Evolutionary conservation across 2,113 vertebrate genomes (phyloP), one percentile per base, ranked within the genome.

Genomic region (Lonchura striata): DNA sequence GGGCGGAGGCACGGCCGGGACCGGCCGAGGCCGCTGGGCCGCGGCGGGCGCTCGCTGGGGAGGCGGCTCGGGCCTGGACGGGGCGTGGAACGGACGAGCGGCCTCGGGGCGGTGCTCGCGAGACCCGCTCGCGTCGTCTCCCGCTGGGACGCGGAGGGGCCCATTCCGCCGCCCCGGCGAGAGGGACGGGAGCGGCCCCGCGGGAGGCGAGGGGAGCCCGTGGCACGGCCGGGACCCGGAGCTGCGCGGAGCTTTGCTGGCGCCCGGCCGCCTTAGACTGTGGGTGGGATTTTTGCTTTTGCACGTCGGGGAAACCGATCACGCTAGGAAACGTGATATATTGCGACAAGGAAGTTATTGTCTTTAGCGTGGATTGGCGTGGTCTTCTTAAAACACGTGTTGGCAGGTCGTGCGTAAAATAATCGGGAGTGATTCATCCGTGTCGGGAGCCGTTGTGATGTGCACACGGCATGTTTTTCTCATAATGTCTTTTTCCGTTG

Each of bases 71-170:
- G 56, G 88, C 80, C 65, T n/a, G 7, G 41, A 47, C 56, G 37
- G 28, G 41, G 35, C 69, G 75, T 24, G 47, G 63, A n/a, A 20
- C n/a, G 56, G 57, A 28, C 24, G 65, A 42, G 37, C 33, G 72
- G 63, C 81, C 84, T 91, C 57, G 33, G 77, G 84, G 91, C 56
- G 91, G 88, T 74, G 82, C 78, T 87, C 17, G 64, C 17, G 82
- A 16, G 57, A 52, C 35, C 82, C 69, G 20, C 21, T 24, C 27
- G 41, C 30, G 72, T 81, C 59, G 49, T 80, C 49, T 80, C 24
- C 19, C 44, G 25, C 57, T 8, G 19, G 28, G 39, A 25, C 87
- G 71, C 66, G 52, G 18, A 71, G 47, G 75, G 54, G 76, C 5
- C 56, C 56, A 22, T 86, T 63, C 72, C 39, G 57, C 57, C 63